Conservation (phyloP, 2,113 vertebrate genomes). For the Lepus europaeus region DNA sequence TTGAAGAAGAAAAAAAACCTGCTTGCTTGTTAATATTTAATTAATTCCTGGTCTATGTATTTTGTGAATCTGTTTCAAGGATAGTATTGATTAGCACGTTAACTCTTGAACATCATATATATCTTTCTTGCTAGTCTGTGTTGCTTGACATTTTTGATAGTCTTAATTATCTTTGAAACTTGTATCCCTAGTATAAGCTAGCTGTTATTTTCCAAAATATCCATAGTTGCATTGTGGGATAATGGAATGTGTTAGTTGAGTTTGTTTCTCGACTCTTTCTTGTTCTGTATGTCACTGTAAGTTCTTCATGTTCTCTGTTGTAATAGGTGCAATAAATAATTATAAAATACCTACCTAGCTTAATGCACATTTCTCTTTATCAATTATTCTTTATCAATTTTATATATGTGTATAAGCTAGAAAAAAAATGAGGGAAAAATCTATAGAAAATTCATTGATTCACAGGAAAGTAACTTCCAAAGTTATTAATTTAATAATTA, state of each 20-base stretch:
- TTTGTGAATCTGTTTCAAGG: not conserved
- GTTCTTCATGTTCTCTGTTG: not conserved
- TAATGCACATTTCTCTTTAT: not conserved
- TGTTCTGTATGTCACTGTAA: not conserved
- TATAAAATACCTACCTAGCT: not conserved
- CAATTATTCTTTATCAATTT: not conserved
- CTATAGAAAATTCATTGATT: constrained; percentile 29
- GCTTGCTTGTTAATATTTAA: not conserved
- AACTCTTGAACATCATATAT: not conserved
- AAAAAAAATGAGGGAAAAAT: not conserved
- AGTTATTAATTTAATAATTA: constrained; percentile 23
- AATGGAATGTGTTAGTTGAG: not conserved
- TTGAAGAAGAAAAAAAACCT: not conserved
- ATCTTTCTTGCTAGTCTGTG: constrained; percentile 42
- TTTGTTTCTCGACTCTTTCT: not conserved
- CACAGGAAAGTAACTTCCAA: constrained; percentile 18
- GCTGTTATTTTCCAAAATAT: not conserved
- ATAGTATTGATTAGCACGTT: not conserved
- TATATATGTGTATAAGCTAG: not conserved
- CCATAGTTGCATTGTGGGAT: constrained; percentile 9
- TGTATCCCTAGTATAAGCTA: not conserved
- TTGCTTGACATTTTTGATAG: not conserved
- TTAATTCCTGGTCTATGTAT: not conserved
- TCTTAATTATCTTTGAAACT: not conserved
- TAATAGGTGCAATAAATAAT: not conserved